phyloP scores from a whole-genome alignment of 1,140 invertebrate species.

The Procambarus clarkii region DNA sequence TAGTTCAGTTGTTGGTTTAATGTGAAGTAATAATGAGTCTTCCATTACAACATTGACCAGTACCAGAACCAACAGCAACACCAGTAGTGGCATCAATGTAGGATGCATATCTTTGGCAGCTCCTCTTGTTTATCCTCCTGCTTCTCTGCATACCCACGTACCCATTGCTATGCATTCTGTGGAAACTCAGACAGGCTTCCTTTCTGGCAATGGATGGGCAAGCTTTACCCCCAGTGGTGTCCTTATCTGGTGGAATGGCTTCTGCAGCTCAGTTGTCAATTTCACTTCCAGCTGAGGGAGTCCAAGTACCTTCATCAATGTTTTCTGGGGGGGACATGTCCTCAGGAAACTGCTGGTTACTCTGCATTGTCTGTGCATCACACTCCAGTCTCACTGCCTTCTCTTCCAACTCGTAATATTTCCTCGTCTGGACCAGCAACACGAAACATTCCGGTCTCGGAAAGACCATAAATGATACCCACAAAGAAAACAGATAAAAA shows the following conservation, averaged over 20 bases:
- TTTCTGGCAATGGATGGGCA: slow-evolving; percentile 67
- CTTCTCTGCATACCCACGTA: slow-evolving; percentile 65
- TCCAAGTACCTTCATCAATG: slow-evolving; percentile 63
- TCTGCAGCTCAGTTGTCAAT: slow-evolving; percentile 68
- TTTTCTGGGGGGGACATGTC: slow-evolving; percentile 50
- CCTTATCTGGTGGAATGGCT: slow-evolving; percentile 48
- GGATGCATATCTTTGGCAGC: slow-evolving; percentile 69
- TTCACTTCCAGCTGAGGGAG: slow-evolving; percentile 67
- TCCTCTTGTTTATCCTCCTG: slow-evolving; percentile 66
- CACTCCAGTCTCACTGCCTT: slow-evolving; percentile 60
- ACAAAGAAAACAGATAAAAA: slow-evolving; percentile 72
- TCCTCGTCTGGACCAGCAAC: slow-evolving; percentile 66
- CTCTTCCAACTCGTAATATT: slow-evolving; percentile 58
- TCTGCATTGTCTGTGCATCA: slow-evolving; percentile 56
- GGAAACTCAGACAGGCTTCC: slow-evolving; percentile 70
- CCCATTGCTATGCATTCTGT: slow-evolving; percentile 70
- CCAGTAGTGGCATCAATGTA: slow-evolving; percentile 73
- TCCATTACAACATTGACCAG: slow-evolving; percentile 52
- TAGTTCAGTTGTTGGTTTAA: slow-evolving; percentile 21
- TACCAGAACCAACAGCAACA: slow-evolving; percentile 39
- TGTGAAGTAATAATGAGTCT: slow-evolving; percentile 29
- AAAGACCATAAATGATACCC: slow-evolving; percentile 72
- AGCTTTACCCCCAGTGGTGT: slow-evolving; percentile 51
- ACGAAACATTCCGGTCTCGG: slow-evolving; percentile 69
- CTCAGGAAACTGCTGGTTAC: slow-evolving; percentile 59